A percentile compares a stretch with the other conserved stretches of the same genome.
Conservation (phyloP, 2,113 vertebrate genomes). For the Rhabdornis inornatus region DNA sequence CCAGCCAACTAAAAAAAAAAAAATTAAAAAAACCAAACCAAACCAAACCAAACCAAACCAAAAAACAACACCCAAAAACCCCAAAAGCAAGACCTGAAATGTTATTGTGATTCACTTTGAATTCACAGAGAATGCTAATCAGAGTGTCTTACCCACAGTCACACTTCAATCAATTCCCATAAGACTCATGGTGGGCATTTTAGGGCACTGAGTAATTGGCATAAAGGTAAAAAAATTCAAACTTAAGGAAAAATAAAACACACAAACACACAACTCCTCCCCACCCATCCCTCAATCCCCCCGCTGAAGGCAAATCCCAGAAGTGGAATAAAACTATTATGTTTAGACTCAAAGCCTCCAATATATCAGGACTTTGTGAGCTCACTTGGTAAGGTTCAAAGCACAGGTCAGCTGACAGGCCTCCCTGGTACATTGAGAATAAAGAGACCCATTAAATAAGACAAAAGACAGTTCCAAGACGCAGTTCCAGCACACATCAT, state of each 20-base stretch:
- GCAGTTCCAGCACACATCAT: slow-evolving; percentile 16
- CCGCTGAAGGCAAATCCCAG: not conserved
- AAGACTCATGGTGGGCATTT: not conserved
- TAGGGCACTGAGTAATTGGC: not conserved
- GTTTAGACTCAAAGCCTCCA: not conserved
- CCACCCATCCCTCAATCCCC: not conserved
- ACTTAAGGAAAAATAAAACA: not conserved
- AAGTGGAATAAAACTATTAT: not conserved
- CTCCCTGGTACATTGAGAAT: slow-evolving; percentile 3
- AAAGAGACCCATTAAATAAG: slow-evolving; percentile 38
- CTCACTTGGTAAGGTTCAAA: slow-evolving; percentile 33
- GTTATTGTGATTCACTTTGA: not conserved
- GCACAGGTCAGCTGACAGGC: slow-evolving; percentile 36
- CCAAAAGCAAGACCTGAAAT: not conserved
- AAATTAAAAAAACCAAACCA: not conserved
- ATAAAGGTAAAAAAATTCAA: not conserved
- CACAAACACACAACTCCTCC: not conserved
- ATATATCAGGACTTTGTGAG: slow-evolving; percentile 3
- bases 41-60: too few relatives aligned
- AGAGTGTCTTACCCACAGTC: not conserved
- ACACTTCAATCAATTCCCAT: not conserved
- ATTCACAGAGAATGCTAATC: not conserved
- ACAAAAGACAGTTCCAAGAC: not conserved
- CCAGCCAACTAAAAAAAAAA: not conserved
- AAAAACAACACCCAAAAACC: not conserved